Conservation (phyloP, 35 echinoderm and acorn worm species). For the Anneissia japonica region DNA sequence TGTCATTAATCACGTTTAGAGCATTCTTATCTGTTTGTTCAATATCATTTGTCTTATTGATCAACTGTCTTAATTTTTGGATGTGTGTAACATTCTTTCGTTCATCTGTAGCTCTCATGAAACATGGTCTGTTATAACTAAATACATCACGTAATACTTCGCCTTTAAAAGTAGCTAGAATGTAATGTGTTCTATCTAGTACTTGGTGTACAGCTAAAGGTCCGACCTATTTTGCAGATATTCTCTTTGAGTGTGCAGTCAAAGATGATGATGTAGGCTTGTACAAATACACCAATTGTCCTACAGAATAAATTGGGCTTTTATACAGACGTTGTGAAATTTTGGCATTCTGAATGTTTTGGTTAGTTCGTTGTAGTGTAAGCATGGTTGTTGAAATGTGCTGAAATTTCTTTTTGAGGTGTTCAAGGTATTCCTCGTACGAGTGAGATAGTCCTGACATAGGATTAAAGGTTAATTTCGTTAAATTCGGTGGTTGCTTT, state of each 20-base stretch:
- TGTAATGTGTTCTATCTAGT: constrained; percentile 47
- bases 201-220: constrained; percentile 46
- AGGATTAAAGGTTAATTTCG: constrained; percentile 35
- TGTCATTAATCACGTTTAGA: too few species aligned
- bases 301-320: constrained; percentile 30
- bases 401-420: constrained; percentile 43
- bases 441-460: constrained; percentile 23
- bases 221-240: constrained; percentile 50
- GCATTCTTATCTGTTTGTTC: too few species aligned
- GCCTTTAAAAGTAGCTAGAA: constrained; percentile 30
- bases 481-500: constrained; percentile 20
- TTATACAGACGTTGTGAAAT: constrained; percentile 28
- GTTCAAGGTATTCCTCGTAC: constrained; percentile 29
- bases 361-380: constrained; percentile 34
- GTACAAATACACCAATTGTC: constrained; percentile 36
- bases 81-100: too few species aligned
- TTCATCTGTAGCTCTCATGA: too few species aligned
- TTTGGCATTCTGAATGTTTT: constrained; percentile 34
- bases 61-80: too few species aligned
- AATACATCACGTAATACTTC: constrained; percentile 24
- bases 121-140: too few species aligned
- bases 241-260: constrained; percentile 42
- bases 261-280: constrained; percentile 48
- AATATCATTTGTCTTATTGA: too few species aligned
- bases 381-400: constrained; percentile 42